Evolutionary conservation across 2,113 vertebrate genomes (phyloP), one percentile per base, ranked within the genome.

Genomic region (Elephas maximus): DNA sequence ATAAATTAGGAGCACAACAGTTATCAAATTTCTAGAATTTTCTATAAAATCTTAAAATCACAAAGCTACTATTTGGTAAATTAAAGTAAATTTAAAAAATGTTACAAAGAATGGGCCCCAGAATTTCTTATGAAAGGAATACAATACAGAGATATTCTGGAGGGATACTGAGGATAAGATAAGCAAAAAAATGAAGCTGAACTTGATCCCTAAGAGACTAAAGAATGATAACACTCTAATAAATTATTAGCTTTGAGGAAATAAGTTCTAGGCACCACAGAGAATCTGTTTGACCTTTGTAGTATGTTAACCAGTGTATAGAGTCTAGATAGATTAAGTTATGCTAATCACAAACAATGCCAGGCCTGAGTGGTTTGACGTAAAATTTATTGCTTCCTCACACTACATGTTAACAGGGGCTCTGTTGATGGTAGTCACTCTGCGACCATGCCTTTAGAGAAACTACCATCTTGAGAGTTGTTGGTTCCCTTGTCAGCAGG

Each of bases 171-270:
- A 48, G 4, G 33, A 57, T 81, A 92, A 95, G 12, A 60, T 33
- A 86, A 93, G 63, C 14, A 60, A 80, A 94, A 95, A 11, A 81
- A 79, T 63, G 60, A 65, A 63, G 12, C 15, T 53, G 17, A 91
- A 82, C 28, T 4, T 71, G 48, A 20, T 30, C 76, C 7, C 48
- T 21, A 73, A 37, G 30, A 20, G 65, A 74, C 10, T 85, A 24
- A 90, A 93, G 76, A 93, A 33, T 77, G 9, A 41, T 69, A 91
- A n/a, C 24, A 80, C 2, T n/a, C 45, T 76, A n/a, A 96, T 69
- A 92, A 81, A 26, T 88, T 45, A 83, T 20, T 67, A 84, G 80
- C n/a, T 88, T 95, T 94, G 86, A 84, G n/a, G n/a, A 97, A 90
- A 93, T 77, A 84, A 14, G 71, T 93, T 93, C 62, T 62, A 15